These are phyloP conservation scores for Phylloscopus trochiloides DNA, from an alignment of 2,113 vertebrate genomes.

Conservation along the genomic window DNA sequence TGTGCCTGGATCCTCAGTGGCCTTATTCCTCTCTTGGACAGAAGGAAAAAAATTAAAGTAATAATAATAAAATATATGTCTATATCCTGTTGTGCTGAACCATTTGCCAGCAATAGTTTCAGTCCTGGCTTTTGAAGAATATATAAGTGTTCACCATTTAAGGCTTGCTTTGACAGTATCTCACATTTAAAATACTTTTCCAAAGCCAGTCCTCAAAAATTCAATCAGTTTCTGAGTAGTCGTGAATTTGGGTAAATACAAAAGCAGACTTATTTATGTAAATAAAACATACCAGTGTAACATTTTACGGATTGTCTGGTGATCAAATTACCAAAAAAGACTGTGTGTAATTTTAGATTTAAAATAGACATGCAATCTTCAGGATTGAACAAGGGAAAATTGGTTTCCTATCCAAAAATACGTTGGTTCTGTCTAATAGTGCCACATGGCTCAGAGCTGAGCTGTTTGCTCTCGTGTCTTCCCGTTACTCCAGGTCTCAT, in stretches of 20 bases:
- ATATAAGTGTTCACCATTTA: background rate
- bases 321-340: conserved; percentile 7
- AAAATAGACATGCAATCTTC: background rate
- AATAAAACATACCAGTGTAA: background rate
- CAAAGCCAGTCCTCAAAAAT: background rate
- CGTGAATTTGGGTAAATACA: background rate
- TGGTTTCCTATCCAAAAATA: conserved; percentile 11
- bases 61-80: background rate
- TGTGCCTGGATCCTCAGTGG: background rate
- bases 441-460: background rate
- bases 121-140: background rate
- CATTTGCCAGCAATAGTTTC: background rate
- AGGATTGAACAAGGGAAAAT: conserved; percentile 1
- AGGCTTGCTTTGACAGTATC: background rate
- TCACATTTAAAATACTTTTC: background rate
- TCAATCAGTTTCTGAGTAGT: background rate
- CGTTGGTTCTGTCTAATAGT: background rate
- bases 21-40: background rate
- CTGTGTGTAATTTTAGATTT: background rate
- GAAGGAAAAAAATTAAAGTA: background rate
- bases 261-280: background rate
- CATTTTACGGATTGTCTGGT: background rate
- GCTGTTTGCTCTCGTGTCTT: background rate
- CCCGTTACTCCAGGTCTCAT: background rate
- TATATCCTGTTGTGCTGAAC: background rate